Base-by-base conservation (phyloP, 1,140 invertebrate genomes). In the Riptortus pedestris region DNA sequence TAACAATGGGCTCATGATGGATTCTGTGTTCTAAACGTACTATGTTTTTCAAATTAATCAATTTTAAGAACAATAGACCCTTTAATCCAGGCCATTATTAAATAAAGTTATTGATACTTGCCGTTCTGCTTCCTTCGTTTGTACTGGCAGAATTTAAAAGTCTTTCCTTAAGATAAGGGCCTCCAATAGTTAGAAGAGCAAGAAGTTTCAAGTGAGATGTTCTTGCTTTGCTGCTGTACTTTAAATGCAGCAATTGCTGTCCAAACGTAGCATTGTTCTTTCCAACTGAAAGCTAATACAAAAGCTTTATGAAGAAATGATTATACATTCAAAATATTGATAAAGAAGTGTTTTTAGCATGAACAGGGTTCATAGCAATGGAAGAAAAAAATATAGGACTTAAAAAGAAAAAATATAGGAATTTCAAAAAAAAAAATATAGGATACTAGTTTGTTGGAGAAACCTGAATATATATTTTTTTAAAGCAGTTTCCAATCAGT, bases 231-330 rank as follows among this genome's bases (percentile, higher is more conserved):
- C 18, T 27, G 22, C 26, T 18, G 48, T 66, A 66, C 22, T 63
- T 63, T 24, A 66, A 60, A 48, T 48, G 29, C 14, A 66, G 33
- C 5, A 66, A 20, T 43, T 63, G 60, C 38, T 66, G 65, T 31
- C 65, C 65, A 59, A 66, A 66, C 2, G 65, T 63, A 0, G 65
- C 61, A n/a, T 38, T n/a, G 5, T 16, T 24, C 26, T 43, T 66
- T 22, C 52, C 65, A 7, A 66, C 55, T 18, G 65, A 66, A 38
- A 66, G 26, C 65, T 66, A 26, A 28, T 59, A 63, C 11, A 45
- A 1, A 29, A 31, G 2, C 12, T 48, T 48, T 9, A 38, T 38
- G 7, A 38, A 9, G 18, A 48, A 38, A 7, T 14, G 31, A 38
- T 38, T 38, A 38, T 7, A 7, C 14, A 38, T 38, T n/a, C n/a